phyloP scores from a whole-genome alignment of 2,113 vertebrate species.

The Lamprotornis superbus region DNA sequence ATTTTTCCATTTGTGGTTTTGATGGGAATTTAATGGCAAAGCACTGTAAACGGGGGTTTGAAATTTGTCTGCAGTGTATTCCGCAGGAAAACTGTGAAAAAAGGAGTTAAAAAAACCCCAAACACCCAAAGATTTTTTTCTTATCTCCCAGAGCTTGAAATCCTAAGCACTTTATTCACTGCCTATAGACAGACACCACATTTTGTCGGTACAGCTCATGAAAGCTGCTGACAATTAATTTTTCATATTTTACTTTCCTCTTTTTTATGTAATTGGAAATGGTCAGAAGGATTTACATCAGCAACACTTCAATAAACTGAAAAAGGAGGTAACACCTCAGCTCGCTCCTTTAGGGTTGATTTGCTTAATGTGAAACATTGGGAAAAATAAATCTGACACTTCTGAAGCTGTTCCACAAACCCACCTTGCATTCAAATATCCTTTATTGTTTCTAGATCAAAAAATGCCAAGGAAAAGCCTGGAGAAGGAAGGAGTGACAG shows the following conservation, averaged over 20 bases:
- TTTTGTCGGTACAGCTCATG: not conserved
- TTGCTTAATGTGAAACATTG: not conserved
- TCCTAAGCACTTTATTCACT: not conserved
- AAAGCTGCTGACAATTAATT: conserved; percentile 19
- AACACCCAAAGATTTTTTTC: not conserved
- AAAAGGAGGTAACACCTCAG: not conserved
- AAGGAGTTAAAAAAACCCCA: rapidly evolving
- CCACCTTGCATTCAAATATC: not conserved
- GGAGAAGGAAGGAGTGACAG: not conserved
- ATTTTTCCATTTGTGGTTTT: conserved; percentile 24
- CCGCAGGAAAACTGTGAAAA: not conserved
- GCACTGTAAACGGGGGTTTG: not conserved
- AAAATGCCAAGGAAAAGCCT: not conserved
- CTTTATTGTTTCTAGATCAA: not conserved
- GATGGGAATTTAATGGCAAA: conserved; percentile 24
- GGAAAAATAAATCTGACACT: rapidly evolving
- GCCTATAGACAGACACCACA: not conserved
- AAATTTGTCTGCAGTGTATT: not conserved
- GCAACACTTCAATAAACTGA: not conserved
- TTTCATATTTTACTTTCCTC: not conserved
- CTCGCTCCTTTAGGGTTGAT: not conserved
- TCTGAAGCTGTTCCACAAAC: not conserved
- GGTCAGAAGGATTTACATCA: not conserved
- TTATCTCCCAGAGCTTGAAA: not conserved
- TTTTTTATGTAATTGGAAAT: not conserved